Evolutionary conservation across 2,888 invertebrate species (phyloP).

Genomic region (Emmelina monodactyla): DNA sequence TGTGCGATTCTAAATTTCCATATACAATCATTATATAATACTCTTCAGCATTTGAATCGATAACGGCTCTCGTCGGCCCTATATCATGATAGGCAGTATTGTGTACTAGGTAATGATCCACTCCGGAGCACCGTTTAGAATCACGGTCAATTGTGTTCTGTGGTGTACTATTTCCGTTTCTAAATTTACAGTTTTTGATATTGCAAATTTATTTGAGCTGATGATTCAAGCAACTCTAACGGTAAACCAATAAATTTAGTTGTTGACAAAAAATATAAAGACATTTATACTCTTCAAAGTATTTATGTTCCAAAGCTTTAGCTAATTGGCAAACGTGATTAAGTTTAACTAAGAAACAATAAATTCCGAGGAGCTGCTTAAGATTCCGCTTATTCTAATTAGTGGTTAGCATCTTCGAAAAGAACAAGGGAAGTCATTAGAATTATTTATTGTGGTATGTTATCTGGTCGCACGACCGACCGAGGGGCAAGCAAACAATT

Average conservation of each 20-base stretch:
- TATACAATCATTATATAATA: too few species aligned
- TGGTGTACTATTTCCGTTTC: conserved; percentile 4
- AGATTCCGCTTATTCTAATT: conserved; percentile 22
- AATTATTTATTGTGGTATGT: conserved; percentile 50
- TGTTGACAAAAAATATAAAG: too few species aligned
- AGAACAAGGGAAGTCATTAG: conserved; percentile 53
- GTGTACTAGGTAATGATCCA: conserved; percentile 33
- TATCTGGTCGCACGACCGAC: conserved; percentile 43
- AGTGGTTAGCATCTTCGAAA: conserved; percentile 29
- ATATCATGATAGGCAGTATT: conserved; percentile 43
- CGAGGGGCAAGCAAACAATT: conserved; percentile 3
- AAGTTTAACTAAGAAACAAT: too few species aligned
- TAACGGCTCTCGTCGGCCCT: conserved; percentile 38
- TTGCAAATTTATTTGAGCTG: neutral
- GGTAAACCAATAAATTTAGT: neutral
- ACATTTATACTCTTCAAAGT: too few species aligned
- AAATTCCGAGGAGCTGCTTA: too few species aligned
- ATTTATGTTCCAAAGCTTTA: too few species aligned
- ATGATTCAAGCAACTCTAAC: neutral
- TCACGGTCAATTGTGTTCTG: conserved; percentile 3
- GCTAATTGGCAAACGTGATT: too few species aligned
- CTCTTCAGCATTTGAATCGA: conserved; percentile 19
- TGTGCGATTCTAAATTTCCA: too few species aligned
- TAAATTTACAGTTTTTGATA: neutral
- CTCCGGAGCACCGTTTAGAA: too few species aligned